A percentile compares a stretch with the other conserved stretches of the same genome.
Evolutionary conservation across 2,797 vertebrate genomes (phyloP).

Genomic region (Argya squamiceps): DNA sequence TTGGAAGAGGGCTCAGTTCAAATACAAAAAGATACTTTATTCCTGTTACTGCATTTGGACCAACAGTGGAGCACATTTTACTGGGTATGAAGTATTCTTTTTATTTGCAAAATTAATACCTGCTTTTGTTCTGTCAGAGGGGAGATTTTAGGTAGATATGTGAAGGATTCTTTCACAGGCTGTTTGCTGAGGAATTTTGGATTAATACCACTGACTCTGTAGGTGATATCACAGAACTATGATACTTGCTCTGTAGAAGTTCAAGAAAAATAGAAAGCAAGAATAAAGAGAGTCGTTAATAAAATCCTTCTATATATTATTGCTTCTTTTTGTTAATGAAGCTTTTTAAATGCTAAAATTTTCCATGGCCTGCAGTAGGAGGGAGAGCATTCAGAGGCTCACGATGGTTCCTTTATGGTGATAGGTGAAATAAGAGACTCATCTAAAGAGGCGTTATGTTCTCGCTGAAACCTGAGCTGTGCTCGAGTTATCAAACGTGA

Average conservation of each 20-base stretch:
- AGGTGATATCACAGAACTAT: background rate
- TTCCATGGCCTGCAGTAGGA: background rate
- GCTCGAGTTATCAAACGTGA: background rate
- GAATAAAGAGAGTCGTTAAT: background rate
- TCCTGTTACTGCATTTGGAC: background rate
- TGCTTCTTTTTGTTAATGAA: background rate
- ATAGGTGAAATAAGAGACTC: background rate
- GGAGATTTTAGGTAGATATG: background rate
- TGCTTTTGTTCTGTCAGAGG: background rate
- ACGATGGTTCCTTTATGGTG: background rate
- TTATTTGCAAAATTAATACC: background rate
- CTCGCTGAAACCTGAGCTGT: background rate
- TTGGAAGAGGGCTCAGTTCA: background rate
- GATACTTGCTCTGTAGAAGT: background rate
- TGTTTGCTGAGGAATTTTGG: background rate
- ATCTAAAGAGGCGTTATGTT: background rate
- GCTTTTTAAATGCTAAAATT: background rate
- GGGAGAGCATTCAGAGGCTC: background rate
- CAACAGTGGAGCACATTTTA: background rate
- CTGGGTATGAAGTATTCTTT: background rate
- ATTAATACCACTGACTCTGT: background rate
- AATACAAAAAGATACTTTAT: background rate
- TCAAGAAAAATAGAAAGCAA: background rate
- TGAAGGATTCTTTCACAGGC: background rate
- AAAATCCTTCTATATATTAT: background rate